These are phyloP conservation scores for Dicycla oo DNA, from an alignment of 2,888 invertebrate genomes.

Conservation along the genomic window DNA sequence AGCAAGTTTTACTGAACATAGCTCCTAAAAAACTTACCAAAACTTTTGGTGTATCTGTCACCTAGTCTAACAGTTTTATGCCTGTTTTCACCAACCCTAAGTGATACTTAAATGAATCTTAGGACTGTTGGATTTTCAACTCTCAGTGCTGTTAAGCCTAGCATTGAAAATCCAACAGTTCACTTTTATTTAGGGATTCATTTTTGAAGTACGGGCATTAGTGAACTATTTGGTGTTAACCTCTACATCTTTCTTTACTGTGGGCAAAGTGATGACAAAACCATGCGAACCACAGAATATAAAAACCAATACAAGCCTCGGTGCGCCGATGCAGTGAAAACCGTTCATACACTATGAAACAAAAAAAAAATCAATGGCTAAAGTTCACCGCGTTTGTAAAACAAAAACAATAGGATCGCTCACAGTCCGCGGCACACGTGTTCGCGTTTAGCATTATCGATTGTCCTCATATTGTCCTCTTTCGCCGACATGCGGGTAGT, in stretches of 20 bases:
- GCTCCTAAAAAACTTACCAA: neutral
- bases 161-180: too few species aligned
- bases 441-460: constrained; percentile 86
- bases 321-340: neutral
- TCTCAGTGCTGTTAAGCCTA: too few species aligned
- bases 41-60: neutral
- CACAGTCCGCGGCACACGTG: constrained; percentile 81
- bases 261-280: too few species aligned
- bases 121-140: too few species aligned
- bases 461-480: constrained; percentile 84
- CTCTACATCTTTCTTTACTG: too few species aligned
- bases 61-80: neutral
- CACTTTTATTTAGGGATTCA: too few species aligned
- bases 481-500: constrained; percentile 82
- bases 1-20: constrained; percentile 1
- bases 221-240: too few species aligned
- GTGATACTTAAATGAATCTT: too few species aligned
- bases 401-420: constrained; percentile 77
- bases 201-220: too few species aligned
- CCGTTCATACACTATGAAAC: neutral
- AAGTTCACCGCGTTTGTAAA: constrained; percentile 64
- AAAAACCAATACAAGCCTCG: neutral
- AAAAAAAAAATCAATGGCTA: constrained; percentile 48
- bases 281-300: neutral
- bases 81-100: too few species aligned